phyloP scores from a whole-genome alignment of 2,113 vertebrate species.

The Saccopteryx leptura region DNA sequence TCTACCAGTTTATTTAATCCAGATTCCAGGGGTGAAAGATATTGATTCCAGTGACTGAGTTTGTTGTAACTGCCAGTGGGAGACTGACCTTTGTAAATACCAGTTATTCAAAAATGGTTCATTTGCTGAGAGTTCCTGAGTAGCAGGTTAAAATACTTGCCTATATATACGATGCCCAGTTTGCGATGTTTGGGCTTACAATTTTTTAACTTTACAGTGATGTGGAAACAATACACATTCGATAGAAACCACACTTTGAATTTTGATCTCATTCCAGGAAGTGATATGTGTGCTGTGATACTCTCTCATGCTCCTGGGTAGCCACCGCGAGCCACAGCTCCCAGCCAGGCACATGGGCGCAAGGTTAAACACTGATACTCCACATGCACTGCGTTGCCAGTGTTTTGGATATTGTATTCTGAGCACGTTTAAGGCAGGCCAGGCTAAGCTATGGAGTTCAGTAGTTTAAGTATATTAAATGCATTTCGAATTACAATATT shows the following conservation, averaged over 20 bases:
- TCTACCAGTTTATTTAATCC: slow-evolving; percentile 49
- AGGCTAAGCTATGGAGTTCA: not conserved
- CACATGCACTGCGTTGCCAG: not conserved
- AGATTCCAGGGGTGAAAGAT: slow-evolving; percentile 19
- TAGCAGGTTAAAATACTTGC: not conserved
- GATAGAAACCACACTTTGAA: not conserved
- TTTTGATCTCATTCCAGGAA: not conserved
- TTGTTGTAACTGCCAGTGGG: slow-evolving; percentile 20
- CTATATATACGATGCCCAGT: not conserved
- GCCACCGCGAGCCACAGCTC: not conserved
- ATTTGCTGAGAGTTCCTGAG: not conserved
- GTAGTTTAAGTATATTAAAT: not conserved
- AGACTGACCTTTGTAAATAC: slow-evolving; percentile 35
- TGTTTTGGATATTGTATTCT: not conserved
- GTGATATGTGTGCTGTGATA: not conserved
- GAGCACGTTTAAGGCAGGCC: not conserved
- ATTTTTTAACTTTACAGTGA: not conserved
- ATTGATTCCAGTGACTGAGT: slow-evolving; percentile 16
- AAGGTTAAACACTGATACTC: not conserved
- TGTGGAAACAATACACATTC: not conserved
- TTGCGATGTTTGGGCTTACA: too few relatives aligned
- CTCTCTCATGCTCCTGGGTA: not conserved
- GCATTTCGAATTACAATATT: not conserved
- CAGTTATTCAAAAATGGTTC: not conserved
- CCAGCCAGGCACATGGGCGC: not conserved